Evolutionary conservation across 2,888 invertebrate genomes (phyloP), one percentile per base, ranked within the genome.

Genomic region (Epicampocera succincta): DNA sequence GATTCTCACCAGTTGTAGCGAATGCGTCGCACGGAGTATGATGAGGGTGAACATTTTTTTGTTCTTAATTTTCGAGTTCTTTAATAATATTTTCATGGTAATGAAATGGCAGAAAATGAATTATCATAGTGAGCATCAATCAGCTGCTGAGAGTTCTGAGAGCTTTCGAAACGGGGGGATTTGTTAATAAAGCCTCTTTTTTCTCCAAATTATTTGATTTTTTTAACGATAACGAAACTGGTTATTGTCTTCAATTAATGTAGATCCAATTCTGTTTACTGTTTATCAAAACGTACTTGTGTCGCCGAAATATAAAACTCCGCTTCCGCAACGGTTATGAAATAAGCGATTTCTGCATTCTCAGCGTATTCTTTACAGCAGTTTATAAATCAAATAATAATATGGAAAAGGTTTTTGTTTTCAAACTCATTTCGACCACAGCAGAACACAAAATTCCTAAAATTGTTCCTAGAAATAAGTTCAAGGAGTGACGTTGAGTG

Each of bases 61-160:
- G 40, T 48, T 46, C 17, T 66, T 50, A 19, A 56, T 58, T 46
- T 25, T 3, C 17, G 42, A 0, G n/a, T n/a, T n/a, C n/a, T n/a
- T 9, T 19, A 40, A 9, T 11, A 40, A 40, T 66, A 6, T 58
- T 63, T 54, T 44, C 15, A 15, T 15, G n/a, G 15, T 13, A 12
- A 21, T 5, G 21, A 63, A 52, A 21, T 72, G 13, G 17, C 13
- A 21, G 40, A 58, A 40, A 48, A 74, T 58, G 48, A 48, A 68
- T 60, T 75, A 44, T 33, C 66, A 60, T 66, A 21, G 50, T 58
- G 19, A 42, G 29, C 29, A 75, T 66, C 66, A 58, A 60, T 52
- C 58, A 75, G 42, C 29, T 75, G 15, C n/a, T 21, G 3, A 42
- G 29, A 68, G 33, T 13, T 68, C 13, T 33, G 44, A 17, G 33